Base-by-base conservation (phyloP, 1,140 invertebrate species). In the Pygmarrhopalites habei region DNA sequence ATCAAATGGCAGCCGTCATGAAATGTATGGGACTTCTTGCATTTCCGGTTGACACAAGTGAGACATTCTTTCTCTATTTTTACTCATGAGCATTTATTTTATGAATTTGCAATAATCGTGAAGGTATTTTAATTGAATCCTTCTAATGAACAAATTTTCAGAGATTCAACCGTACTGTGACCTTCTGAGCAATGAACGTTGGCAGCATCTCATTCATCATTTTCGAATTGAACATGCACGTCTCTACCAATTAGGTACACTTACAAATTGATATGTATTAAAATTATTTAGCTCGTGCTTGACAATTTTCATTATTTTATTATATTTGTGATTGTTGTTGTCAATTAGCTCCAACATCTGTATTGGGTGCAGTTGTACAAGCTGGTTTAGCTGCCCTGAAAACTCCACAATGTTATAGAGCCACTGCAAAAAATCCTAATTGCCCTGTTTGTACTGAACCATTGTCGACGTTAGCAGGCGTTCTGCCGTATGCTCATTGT, bases 1-100 rank as follows among this genome's bases (percentile, higher is more conserved):
- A 89, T 19, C 91, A 95, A 71, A 75, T 95, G 26, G 78, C 82
- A 30, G 90, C 93, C 68, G 88, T 98, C 56, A 90, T 95, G 73
- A 87, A 88, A 73, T 92, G 90, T 52, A 98, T 98, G 93, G 93
- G 90, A 26, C 83, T 98, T 58, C 79, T 98, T 43, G 94, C 93
- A 5, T 97, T 95, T 78, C 86, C 90, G 29, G 80, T 84, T 15
- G 83, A 86, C 71, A 90, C 90, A 66, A 83, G 85, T 83, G 76
- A 71, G 59, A 28, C n/a, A 26, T 51, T 46, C 19, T 56, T 23
- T 62, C 10, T 7, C 19, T 51, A 32, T 56, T 46, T 56, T 62
- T 23, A 15, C 14, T 47, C 7, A 12, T 28, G 12, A 47, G 25
- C 10, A 49, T 26, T 69, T n/a, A 26, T 14, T 28, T 25, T 55